These are phyloP conservation scores for Orcinus orca DNA, from an alignment of 2,113 vertebrate species.

Conservation along the genomic window DNA sequence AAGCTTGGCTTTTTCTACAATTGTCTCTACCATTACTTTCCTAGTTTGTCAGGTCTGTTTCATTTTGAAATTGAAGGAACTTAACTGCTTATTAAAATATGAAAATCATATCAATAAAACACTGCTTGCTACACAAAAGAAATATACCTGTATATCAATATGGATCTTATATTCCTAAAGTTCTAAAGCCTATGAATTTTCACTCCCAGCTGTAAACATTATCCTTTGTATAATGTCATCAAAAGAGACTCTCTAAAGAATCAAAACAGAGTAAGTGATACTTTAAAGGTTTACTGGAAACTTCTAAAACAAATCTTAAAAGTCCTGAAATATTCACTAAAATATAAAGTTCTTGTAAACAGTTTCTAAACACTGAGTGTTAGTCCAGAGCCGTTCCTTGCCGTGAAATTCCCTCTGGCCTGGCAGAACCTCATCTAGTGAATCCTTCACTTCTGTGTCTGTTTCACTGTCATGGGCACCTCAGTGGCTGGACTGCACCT, in stretches of 20 bases:
- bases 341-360: neutral
- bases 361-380: neutral
- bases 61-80: constrained; percentile 18
- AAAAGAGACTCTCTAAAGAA: neutral
- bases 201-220: neutral
- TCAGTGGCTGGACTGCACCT: neutral
- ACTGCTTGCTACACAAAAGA: neutral
- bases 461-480: neutral
- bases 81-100: neutral
- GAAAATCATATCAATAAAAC: neutral
- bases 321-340: neutral
- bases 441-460: neutral
- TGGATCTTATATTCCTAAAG: neutral
- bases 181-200: constrained; percentile 20
- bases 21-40: neutral
- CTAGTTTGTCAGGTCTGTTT: neutral
- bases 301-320: neutral
- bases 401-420: neutral
- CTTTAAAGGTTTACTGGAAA: constrained; percentile 14
- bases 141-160: neutral
- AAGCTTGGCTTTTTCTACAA: neutral
- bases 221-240: neutral
- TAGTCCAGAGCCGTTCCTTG: neutral
- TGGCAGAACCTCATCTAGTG: neutral
- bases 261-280: neutral